Base-by-base conservation (phyloP, 2,888 invertebrate genomes). In the Neria commutata region DNA sequence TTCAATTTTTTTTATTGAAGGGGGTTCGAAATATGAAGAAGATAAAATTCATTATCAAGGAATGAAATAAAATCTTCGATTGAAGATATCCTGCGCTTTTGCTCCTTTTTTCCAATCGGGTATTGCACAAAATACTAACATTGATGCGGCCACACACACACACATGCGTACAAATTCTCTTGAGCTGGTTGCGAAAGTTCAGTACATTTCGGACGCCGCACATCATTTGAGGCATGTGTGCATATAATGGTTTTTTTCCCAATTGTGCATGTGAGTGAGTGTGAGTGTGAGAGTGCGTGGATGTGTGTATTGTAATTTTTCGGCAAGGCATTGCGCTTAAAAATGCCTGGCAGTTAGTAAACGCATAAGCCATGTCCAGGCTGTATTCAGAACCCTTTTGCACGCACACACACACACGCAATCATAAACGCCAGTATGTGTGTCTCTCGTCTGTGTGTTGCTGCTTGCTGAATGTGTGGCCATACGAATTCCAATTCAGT, bases 301-400 rank as follows among this genome's bases (percentile, higher is more conserved):
- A 69, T 65, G 71, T 73, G 71, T 69, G 54, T 62, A 66, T 71
- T 68, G 67, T 68, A 64, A 69, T 64, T 73, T 69, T 63, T 49
- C 33, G n/a, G 37, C 54, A 48, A 16, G 40, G 16, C 11, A 45
- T 51, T 50, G 23, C 16, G 21, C 11, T 29, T 14, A 11, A 17
- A 34, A 24, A 14, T 34, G 34, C 10, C 37, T 29, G 5, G 29
- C 11, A 11, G 6, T 29, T 29, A 8, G 29, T 29, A 29, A 8
- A 11, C 29, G 29, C 29, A 8, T 29, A 8, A 29, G 29, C 29
- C 11, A 11, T 11, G 6, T 8, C 3, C 37, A 10, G 37, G 14
- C n/a, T 37, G 37, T 14, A 5, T 37, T 37, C 37, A 37, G 4
- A 37, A 10, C 37, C 37, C n/a, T 37, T 37, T 24, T 47, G 37